Evolutionary conservation across 2,113 vertebrate species (phyloP).

Genomic region (Chinchilla lanigera): DNA sequence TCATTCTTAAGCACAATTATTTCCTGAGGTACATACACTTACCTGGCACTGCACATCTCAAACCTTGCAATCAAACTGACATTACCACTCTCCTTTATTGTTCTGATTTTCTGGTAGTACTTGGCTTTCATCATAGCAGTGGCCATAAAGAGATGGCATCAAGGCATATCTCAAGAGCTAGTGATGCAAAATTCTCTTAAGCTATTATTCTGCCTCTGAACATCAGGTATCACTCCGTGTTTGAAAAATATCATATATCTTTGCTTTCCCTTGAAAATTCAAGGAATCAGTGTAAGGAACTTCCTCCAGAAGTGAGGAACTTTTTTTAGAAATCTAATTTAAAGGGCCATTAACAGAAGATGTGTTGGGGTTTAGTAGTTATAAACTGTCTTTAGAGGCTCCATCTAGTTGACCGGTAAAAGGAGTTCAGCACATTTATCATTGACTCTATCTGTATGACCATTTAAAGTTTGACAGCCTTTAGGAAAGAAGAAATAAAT

Average conservation of each 20-base stretch:
- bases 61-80: neutral
- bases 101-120: neutral
- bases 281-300: neutral
- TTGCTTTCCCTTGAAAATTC: neutral
- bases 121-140: constrained; percentile 9
- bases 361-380: neutral
- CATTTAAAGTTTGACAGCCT: neutral
- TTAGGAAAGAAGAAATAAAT: neutral
- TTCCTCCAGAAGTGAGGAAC: neutral
- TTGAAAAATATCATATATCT: neutral
- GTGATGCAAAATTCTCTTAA: neutral
- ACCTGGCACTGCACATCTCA: neutral
- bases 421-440: neutral
- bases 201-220: neutral
- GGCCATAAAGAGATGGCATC: neutral
- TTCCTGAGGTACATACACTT: neutral
- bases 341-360: neutral
- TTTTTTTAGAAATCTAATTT: neutral
- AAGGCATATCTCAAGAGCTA: neutral
- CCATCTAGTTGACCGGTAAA: neutral
- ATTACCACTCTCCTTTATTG: neutral
- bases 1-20: constrained; percentile 31
- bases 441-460: neutral
- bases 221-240: neutral
- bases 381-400: neutral